Evolutionary conservation across 2,888 invertebrate genomes (phyloP).

Genomic region (Orthosia cruda): DNA sequence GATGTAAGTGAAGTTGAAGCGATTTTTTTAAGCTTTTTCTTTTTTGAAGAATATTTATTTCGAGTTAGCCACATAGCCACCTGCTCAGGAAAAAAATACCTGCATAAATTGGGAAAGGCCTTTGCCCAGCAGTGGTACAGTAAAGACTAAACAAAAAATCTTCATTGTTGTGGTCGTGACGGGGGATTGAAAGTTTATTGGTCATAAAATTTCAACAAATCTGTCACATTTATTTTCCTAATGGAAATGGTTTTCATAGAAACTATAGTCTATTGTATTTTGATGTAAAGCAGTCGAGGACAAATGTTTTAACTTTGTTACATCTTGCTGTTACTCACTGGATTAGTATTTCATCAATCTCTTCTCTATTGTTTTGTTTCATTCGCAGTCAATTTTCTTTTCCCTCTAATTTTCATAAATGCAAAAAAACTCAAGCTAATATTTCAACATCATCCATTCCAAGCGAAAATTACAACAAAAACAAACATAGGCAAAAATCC

Average conservation of each 20-base stretch:
- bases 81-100: too few relatives aligned
- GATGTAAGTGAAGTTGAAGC: not conserved
- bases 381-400: not conserved
- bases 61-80: too few relatives aligned
- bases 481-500: slow-evolving; percentile 57
- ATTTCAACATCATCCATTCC: slow-evolving; percentile 34
- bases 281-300: not conserved
- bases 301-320: not conserved
- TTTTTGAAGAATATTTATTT: not conserved
- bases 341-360: not conserved
- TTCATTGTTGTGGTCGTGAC: not conserved
- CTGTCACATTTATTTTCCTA: not conserved
- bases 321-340: not conserved
- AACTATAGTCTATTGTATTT: not conserved
- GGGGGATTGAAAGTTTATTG: too few relatives aligned
- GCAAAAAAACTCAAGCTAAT: slow-evolving; percentile 19
- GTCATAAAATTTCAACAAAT: too few relatives aligned
- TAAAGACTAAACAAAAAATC: too few relatives aligned
- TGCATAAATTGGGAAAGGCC: too few relatives aligned
- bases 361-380: not conserved
- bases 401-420: not conserved
- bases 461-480: slow-evolving; percentile 39
- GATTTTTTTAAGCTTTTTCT: not conserved
- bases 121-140: too few relatives aligned
- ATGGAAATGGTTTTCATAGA: not conserved